phyloP scores from a whole-genome alignment of 2,797 vertebrate species.

The Artibeus lituratus region DNA sequence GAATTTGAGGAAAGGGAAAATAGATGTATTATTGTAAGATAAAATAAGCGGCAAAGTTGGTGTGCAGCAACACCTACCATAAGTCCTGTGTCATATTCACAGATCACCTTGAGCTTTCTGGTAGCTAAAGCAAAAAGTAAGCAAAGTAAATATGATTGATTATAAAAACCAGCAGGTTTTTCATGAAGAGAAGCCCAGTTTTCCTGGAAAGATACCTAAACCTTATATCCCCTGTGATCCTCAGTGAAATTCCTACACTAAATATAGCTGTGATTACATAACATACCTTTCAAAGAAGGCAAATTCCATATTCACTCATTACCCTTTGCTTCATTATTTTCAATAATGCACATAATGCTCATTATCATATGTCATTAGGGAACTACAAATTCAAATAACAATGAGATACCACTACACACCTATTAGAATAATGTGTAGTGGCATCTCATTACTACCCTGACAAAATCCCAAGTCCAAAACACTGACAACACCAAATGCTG shows the following conservation, averaged over 20 bases:
- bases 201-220: not conserved
- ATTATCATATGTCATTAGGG: not conserved
- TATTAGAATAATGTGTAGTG: not conserved
- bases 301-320: not conserved
- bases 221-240: not conserved
- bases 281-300: not conserved
- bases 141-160: not conserved
- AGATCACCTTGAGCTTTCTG: not conserved
- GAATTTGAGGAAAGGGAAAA: not conserved
- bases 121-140: slow-evolving; percentile 17
- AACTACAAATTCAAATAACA: slow-evolving; percentile 22
- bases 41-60: not conserved
- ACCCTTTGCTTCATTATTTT: slow-evolving; percentile 21
- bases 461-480: not conserved
- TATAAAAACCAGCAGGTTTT: not conserved
- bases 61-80: not conserved
- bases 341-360: not conserved
- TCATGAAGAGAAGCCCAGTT: not conserved
- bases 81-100: not conserved
- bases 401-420: not conserved
- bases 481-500: not conserved
- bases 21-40: not conserved
- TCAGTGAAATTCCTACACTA: not conserved
- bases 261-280: not conserved
- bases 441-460: not conserved